Evolutionary conservation across 1,140 invertebrate species (phyloP).

Genomic region (Fopius arisanus): DNA sequence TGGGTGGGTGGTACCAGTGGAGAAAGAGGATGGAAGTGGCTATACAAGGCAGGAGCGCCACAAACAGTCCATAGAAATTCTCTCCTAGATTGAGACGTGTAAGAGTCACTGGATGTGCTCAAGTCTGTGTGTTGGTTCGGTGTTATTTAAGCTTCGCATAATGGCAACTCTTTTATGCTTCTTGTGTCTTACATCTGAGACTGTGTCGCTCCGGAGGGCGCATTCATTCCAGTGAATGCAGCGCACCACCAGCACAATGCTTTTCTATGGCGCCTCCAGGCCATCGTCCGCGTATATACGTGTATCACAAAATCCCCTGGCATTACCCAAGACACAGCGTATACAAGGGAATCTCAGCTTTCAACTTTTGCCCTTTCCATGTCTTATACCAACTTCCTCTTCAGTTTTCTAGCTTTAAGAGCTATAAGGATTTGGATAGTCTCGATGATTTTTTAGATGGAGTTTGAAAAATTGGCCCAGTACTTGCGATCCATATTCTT

Average conservation of each 20-base stretch:
- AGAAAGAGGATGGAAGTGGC: conserved; percentile 45
- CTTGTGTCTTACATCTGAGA: conserved; percentile 62
- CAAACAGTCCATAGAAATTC: conserved; percentile 58
- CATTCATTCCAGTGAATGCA: conserved; percentile 61
- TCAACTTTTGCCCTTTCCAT: neutral
- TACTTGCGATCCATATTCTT: too few relatives aligned
- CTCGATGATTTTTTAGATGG: too few relatives aligned
- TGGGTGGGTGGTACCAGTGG: conserved; percentile 24
- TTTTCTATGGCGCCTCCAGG: conserved; percentile 50
- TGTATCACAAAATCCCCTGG: conserved; percentile 40
- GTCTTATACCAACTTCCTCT: neutral
- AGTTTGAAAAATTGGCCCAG: too few relatives aligned
- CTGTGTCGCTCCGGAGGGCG: conserved; percentile 55
- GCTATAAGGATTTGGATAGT: neutral
- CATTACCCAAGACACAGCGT: conserved; percentile 11
- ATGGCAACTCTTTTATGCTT: conserved; percentile 63
- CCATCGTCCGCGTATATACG: conserved; percentile 21
- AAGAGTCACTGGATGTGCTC: neutral
- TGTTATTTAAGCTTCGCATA: conserved; percentile 64
- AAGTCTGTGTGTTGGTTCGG: conserved; percentile 29
- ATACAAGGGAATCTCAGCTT: neutral
- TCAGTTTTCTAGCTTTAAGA: neutral
- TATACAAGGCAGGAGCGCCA: conserved; percentile 43
- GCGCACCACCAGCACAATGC: conserved; percentile 51
- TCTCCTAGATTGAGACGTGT: conserved; percentile 33